These are phyloP conservation scores for Lacanobia wlatinum DNA, from an alignment of 2,888 invertebrate genomes.

Conservation along the genomic window DNA sequence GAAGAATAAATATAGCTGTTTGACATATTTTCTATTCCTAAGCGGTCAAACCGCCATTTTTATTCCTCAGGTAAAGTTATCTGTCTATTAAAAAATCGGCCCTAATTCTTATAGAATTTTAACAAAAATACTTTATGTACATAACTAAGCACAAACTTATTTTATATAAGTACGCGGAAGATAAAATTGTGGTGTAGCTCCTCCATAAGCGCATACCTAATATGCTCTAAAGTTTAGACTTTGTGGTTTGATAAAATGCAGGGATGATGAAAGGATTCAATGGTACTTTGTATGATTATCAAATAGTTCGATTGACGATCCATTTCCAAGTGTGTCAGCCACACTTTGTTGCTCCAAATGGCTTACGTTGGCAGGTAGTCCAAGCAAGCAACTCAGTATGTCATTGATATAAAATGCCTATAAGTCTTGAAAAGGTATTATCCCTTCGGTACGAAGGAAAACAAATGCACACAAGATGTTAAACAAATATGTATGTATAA, in stretches of 20 bases:
- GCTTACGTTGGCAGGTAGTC: not conserved
- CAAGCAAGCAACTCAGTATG: not conserved
- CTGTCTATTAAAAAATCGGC: no score
- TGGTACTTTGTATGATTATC: not conserved
- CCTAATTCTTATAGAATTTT: constrained; percentile 49
- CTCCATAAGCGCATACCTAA: no score
- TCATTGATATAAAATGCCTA: constrained; percentile 17
- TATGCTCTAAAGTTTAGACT: not conserved
- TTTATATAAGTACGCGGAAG: constrained; percentile 18
- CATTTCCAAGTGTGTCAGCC: not conserved
- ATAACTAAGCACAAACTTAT: constrained; percentile 1
- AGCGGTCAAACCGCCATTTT: no score
- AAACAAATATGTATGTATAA: not conserved
- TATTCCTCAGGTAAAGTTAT: no score
- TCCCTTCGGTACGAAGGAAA: not conserved
- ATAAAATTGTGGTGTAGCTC: constrained; percentile 23
- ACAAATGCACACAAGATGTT: constrained; percentile 29
- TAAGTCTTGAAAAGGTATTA: constrained; percentile 26
- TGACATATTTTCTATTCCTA: no score
- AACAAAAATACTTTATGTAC: constrained; percentile 27
- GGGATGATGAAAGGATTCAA: not conserved
- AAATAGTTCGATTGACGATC: no score
- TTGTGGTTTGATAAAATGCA: not conserved
- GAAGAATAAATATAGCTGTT: no score
- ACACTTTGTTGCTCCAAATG: not conserved